Percentiles rank a stretch among this genome's conserved stretches.
Conservation (phyloP, 2,888 invertebrate genomes). For the Megastigmus dorsalis region DNA sequence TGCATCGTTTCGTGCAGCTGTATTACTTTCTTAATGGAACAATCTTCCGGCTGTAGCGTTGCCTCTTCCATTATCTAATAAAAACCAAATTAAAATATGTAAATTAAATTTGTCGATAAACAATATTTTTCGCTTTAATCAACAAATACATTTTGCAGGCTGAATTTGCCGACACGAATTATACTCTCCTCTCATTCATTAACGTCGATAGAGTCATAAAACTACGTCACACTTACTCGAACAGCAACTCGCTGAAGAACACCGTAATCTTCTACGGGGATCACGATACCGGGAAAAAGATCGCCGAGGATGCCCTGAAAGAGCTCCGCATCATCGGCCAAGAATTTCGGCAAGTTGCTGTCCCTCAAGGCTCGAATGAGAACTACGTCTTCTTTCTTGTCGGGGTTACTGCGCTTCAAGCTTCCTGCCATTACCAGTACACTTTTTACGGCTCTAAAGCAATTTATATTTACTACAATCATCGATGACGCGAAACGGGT, state of each 20-base stretch:
- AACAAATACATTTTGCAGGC: no score
- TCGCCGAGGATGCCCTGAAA: slow-evolving; percentile 93
- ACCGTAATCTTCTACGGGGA: slow-evolving; percentile 88
- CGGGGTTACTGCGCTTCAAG: slow-evolving; percentile 88
- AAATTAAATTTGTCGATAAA: no score
- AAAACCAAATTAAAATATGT: no score
- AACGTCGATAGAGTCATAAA: no score
- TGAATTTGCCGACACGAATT: no score
- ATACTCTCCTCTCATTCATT: no score
- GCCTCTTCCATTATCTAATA: slow-evolving; percentile 75
- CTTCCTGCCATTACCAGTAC: slow-evolving; percentile 95
- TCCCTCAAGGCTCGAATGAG: slow-evolving; percentile 90
- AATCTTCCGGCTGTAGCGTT: slow-evolving; percentile 81
- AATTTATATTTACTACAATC: not conserved
- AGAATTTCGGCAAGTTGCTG: slow-evolving; percentile 92
- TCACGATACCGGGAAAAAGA: slow-evolving; percentile 87
- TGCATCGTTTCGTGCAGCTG: slow-evolving; percentile 94
- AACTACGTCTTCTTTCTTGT: slow-evolving; percentile 88
- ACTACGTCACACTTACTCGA: slow-evolving; percentile 61
- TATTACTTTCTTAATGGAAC: slow-evolving; percentile 85
- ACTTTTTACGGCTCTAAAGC: slow-evolving; percentile 88
- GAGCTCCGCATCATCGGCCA: slow-evolving; percentile 87
- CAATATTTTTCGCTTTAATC: no score
- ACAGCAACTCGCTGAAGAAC: slow-evolving; percentile 80
- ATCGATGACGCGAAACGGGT: not conserved